These are phyloP conservation scores for Echiichthys vipera DNA, from an alignment of 2,797 vertebrate species.

Conservation along the genomic window DNA sequence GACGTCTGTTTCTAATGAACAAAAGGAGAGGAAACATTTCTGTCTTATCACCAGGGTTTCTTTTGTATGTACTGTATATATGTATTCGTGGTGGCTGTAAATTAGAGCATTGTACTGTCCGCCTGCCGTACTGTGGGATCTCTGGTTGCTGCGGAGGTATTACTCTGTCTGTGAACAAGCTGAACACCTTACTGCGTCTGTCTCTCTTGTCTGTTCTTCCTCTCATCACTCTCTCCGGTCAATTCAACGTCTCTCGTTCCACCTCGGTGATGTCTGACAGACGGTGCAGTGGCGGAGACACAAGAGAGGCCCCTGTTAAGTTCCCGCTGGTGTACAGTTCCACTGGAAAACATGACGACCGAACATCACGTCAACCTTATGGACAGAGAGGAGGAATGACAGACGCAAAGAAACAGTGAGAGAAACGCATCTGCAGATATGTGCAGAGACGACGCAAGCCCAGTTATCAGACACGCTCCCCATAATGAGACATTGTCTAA, in stretches of 20 bases:
- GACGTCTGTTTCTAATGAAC: conserved; percentile 29
- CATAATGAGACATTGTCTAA: conserved; percentile 76
- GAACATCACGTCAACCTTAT: conserved; percentile 34
- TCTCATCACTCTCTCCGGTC: not conserved
- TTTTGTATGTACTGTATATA: not conserved
- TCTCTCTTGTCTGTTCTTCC: not conserved
- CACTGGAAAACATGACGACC: conserved; percentile 69
- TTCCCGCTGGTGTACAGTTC: conserved; percentile 65
- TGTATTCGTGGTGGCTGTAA: not conserved
- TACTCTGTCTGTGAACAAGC: conserved; percentile 21
- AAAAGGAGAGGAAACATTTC: not conserved
- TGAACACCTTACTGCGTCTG: not conserved
- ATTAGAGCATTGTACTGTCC: not conserved
- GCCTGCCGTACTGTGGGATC: not conserved
- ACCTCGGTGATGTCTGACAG: conserved; percentile 17
- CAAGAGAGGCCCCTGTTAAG: conserved; percentile 49
- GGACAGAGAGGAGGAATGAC: conserved; percentile 28
- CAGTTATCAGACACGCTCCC: conserved; percentile 43
- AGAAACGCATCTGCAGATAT: conserved; percentile 30
- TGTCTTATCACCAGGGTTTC: not conserved
- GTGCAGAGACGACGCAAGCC: conserved; percentile 34
- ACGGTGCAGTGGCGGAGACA: too few relatives aligned
- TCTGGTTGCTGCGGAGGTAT: conserved; percentile 8
- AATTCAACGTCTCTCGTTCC: conserved; percentile 32
- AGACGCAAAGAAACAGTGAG: conserved; percentile 1